Evolutionary conservation across 53 echinoderm and acorn worm genomes (phyloP).

Genomic region (Crossaster papposus): DNA sequence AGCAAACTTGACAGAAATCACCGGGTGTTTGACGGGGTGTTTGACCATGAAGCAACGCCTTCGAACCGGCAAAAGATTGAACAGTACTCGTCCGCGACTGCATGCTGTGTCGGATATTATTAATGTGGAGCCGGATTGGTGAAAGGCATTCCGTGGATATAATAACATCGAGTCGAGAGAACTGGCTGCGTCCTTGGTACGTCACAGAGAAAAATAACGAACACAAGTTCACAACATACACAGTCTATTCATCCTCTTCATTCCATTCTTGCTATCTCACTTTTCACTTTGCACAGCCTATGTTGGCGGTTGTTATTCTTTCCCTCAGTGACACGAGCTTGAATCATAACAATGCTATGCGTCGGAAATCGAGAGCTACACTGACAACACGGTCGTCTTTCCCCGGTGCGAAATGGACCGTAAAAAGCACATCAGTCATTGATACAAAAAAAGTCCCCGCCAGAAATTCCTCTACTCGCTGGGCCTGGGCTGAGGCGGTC

Average conservation of each 20-base stretch:
- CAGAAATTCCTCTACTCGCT: background rate
- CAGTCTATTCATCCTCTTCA: background rate
- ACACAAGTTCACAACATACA: no score
- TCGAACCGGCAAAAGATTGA: background rate
- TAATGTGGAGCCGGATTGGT: background rate
- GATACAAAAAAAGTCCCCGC: background rate
- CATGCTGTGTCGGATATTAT: slow-evolving; percentile 33
- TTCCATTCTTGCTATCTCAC: background rate
- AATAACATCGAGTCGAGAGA: background rate
- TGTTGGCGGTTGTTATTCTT: slow-evolving; percentile 34
- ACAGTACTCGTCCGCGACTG: background rate
- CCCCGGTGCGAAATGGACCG: slow-evolving; percentile 24
- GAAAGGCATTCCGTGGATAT: slow-evolving; percentile 6
- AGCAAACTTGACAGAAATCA: background rate
- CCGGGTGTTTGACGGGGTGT: background rate
- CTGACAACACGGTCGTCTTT: slow-evolving; percentile 3
- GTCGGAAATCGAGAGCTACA: background rate
- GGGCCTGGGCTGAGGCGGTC: background rate
- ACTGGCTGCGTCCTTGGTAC: slow-evolving; percentile 6
- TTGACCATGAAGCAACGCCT: background rate
- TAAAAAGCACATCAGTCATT: slow-evolving; percentile 16
- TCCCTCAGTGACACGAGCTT: slow-evolving; percentile 8
- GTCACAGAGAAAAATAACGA: background rate
- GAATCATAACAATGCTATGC: slow-evolving; percentile 18
- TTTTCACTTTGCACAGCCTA: background rate